Evolutionary conservation across 2,113 vertebrate genomes (phyloP).

Genomic region (Ammodytes dubius): DNA sequence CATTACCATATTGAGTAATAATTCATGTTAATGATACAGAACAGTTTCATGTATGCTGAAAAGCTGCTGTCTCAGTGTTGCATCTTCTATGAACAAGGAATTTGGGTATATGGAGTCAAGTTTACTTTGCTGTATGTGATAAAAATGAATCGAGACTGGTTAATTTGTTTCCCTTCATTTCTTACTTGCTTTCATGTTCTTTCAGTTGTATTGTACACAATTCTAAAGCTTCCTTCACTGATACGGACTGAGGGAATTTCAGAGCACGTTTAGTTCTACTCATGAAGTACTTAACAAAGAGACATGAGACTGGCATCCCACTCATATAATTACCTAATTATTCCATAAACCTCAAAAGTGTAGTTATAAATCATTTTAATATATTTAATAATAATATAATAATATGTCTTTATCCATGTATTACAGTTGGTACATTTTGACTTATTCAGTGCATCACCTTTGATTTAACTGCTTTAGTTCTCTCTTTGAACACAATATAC

Average conservation of each 20-base stretch:
- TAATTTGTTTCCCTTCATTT: background rate
- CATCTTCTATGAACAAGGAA: slow-evolving; percentile 14
- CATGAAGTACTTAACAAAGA: too few species aligned
- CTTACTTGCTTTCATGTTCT: background rate
- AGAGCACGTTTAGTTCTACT: too few species aligned
- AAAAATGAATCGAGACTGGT: background rate
- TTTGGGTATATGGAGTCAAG: background rate
- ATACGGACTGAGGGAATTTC: background rate
- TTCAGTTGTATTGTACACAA: background rate
- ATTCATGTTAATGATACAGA: slow-evolving; percentile 35
- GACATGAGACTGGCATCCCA: background rate
- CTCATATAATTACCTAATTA: too few species aligned
- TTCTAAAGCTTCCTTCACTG: background rate
- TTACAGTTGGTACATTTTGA: background rate
- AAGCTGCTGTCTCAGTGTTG: background rate
- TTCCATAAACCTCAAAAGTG: too few species aligned
- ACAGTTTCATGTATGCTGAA: background rate
- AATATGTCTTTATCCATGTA: background rate
- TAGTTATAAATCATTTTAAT: too few species aligned
- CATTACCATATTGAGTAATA: slow-evolving; percentile 50
- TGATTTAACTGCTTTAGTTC: background rate
- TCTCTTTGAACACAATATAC: background rate
- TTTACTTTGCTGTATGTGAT: background rate
- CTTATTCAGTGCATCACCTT: background rate
- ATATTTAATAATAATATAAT: background rate